These are phyloP conservation scores for Erebia aethiops DNA, from an alignment of 2,888 invertebrate genomes.

Conservation along the genomic window DNA sequence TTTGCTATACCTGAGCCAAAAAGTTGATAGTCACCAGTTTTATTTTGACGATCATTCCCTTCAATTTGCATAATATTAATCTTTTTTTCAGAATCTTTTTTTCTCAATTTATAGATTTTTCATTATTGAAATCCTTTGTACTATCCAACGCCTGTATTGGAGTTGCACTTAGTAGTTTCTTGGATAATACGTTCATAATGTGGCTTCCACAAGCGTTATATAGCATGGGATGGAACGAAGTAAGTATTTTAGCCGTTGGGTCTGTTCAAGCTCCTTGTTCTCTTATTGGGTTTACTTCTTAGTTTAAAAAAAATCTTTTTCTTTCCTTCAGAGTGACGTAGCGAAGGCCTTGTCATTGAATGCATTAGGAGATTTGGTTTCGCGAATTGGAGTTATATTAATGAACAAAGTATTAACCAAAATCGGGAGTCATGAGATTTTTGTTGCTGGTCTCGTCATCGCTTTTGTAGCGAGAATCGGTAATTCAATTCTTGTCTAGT, in stretches of 20 bases:
- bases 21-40: too few species aligned
- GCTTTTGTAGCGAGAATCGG: slow-evolving; percentile 84
- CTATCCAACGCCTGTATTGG: slow-evolving; percentile 85
- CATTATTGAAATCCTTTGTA: slow-evolving; percentile 77
- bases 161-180: slow-evolving; percentile 74
- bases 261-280: background rate
- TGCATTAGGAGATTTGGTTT: slow-evolving; percentile 85
- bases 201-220: slow-evolving; percentile 83
- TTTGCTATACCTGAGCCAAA: too few species aligned
- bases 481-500: slow-evolving; percentile 49
- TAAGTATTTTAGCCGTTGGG: slow-evolving; percentile 41
- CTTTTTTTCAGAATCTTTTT: slow-evolving; percentile 34
- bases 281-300: too few species aligned
- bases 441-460: slow-evolving; percentile 82
- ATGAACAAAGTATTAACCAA: slow-evolving; percentile 76
- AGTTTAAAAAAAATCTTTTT: background rate
- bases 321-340: slow-evolving; percentile 73
- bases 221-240: slow-evolving; percentile 71
- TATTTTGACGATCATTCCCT: too few species aligned
- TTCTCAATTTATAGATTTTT: slow-evolving; percentile 67
- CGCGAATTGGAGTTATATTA: slow-evolving; percentile 83
- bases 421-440: slow-evolving; percentile 83
- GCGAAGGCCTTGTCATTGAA: slow-evolving; percentile 84
- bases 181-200: slow-evolving; percentile 78
- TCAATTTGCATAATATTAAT: background rate